Evolutionary conservation across 64 coral and sea anemone species (phyloP), one percentile per base, ranked within the genome.

Genomic region (Montipora efflorescens): DNA sequence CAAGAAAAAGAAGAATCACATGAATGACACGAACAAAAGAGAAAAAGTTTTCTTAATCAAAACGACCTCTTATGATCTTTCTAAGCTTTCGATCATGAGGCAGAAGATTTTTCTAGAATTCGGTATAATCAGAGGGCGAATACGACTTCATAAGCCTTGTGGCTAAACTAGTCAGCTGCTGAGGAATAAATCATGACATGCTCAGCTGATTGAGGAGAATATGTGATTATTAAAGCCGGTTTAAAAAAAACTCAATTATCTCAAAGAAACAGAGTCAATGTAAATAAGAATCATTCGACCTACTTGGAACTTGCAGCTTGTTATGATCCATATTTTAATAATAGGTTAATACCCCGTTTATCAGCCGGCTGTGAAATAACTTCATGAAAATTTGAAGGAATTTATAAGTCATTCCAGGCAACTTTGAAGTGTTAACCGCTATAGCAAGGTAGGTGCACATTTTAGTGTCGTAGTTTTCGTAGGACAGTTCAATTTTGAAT

Each of bases 281-380:
- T 47, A 84, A 59, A 11, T 47, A 78, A 78, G 19, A 49, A 78
- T 18, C 12, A 22, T 49, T 15, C 25, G 1, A 82, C 82, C 66
- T 86, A 86, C 82, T 70, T 18, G 66, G 82, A 49, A 72, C 66
- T 46, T 68, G 82, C 82, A 86, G n/a, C 10, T 23, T 86, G 82
- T 72, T 86, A 20, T 46, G 20, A 71, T 86, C 82, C 82, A 71
- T 86, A 50, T 49, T 36, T 86, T 50, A n/a, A n/a, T 25, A 80
- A 55, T 84, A n/a, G 81, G 5, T 51, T 84, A 66, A 50, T 86
- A 86, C 19, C 7, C 44, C 16, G 46, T 48, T 86, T 50, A 86
- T 71, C 18, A 50, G 2, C 10, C 66, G 5, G 61, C 8, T 50
- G 16, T 71, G 64, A 49, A 72, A 46, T 22, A 4, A 50, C 82